These are phyloP conservation scores for Pristionchus arcanus DNA, from an alignment of 2,888 invertebrate genomes.

Conservation along the genomic window DNA sequence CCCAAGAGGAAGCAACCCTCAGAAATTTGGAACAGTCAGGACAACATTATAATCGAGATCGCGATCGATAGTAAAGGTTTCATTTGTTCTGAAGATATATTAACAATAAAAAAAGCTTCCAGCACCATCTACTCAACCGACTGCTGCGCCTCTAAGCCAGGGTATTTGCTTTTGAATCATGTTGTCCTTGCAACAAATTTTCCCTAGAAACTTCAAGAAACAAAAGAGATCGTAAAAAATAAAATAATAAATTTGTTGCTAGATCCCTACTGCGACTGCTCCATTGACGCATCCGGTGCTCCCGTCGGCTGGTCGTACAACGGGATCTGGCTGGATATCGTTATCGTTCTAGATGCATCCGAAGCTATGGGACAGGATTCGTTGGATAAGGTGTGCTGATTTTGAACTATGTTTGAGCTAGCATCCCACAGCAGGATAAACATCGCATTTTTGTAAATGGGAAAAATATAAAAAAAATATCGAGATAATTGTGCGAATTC, in stretches of 20 bases:
- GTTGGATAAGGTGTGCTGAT: neutral
- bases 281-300: neutral
- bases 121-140: neutral
- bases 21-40: neutral
- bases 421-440: too few relatives aligned
- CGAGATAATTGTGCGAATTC: neutral
- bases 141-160: neutral
- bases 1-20: neutral
- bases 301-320: neutral
- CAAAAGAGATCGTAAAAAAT: too few relatives aligned
- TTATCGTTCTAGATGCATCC: neutral
- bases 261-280: neutral
- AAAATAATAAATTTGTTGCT: too few relatives aligned
- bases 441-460: too few relatives aligned
- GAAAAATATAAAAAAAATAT: too few relatives aligned
- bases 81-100: too few relatives aligned
- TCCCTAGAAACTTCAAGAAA: neutral
- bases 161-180: neutral
- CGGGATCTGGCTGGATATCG: neutral
- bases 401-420: too few relatives aligned
- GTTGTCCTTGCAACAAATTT: neutral
- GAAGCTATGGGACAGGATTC: slow-evolving; percentile 5
- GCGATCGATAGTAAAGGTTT: neutral
- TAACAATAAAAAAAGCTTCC: too few relatives aligned
- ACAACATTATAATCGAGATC: neutral